Base-by-base conservation (phyloP, 2,797 vertebrate genomes). In the Poecilia gillii region DNA sequence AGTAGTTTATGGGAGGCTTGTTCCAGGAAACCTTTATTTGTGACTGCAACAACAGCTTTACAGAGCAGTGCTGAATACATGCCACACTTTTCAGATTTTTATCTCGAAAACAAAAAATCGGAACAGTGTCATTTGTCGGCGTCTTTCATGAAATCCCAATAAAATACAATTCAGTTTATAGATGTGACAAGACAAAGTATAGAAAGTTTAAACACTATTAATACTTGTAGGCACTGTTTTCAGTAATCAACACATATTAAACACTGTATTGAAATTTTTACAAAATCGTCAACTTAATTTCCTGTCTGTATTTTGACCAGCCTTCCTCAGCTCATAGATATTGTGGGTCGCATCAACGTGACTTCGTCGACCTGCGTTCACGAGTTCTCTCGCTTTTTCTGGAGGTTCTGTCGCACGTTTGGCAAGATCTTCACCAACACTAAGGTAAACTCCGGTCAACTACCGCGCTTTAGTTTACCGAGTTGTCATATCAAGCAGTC, bases 371-470 rank as follows among this genome's bases (percentile, higher is more conserved):
- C 98, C 66, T 99, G 97, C 72, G 98, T 99, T 73, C 99, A 99
- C 75, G 99, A 99, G 92, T 99, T 99, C 90, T 99, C 99, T 75
- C 97, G 97, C 87, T 99, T 99, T 95, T 99, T 99, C 95, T 99
- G 99, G 98, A 96, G 98, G 81, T 95, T 99, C 81, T 99, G 98
- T 94, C 96, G 98, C 88, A 99, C 99, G 1, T 99, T 99, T 82
- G 99, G 99, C 84, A 99, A 99, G 93, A 98, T 99, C 89, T 99
- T 99, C 94, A 99, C 99, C 31, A 99, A 99, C 95, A 97, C 98
- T 91, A 95, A 95, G 93, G 92, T 94, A 85, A 78, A 75, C 23
- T 28, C 39, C n/a, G 3, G 3, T 16, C 28, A 47, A 3, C 2
- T 9, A 0, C 36, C 11, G 23, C 55, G 25, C 20, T 8, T 46